Conservation (phyloP, 2,888 invertebrate species). For the Metacarcinus magister region DNA sequence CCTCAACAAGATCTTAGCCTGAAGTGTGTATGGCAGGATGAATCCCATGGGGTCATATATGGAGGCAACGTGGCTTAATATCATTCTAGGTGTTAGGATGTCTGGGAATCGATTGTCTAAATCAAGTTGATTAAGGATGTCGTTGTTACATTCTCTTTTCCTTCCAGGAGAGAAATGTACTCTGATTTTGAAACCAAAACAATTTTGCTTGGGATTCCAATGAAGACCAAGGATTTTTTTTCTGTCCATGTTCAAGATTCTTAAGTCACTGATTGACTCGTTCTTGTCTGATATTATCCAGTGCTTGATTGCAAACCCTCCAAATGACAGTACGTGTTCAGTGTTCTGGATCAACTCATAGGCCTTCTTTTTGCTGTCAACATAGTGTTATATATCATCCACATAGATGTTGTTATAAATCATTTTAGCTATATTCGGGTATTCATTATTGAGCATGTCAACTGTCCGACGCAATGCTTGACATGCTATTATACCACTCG, state of each 20-base stretch:
- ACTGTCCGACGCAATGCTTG: slow-evolving; percentile 3
- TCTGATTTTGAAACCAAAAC: neutral
- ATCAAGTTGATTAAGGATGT: neutral
- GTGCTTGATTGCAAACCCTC: slow-evolving; percentile 43
- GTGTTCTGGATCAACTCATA: neutral
- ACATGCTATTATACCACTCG: slow-evolving; percentile 38
- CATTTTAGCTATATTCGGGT: neutral
- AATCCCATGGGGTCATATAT: slow-evolving; percentile 59
- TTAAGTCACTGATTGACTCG: neutral
- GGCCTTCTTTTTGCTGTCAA: neutral
- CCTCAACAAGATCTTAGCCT: slow-evolving; percentile 55
- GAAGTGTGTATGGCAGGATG: neutral
- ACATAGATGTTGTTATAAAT: neutral
- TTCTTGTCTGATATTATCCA: slow-evolving; percentile 50
- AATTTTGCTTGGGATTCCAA: slow-evolving; percentile 5
- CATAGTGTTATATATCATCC: slow-evolving; percentile 28
- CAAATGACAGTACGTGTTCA: slow-evolving; percentile 13
- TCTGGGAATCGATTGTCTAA: neutral
- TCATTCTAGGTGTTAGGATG: neutral
- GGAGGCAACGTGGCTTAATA: slow-evolving; percentile 39
- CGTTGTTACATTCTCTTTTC: neutral
- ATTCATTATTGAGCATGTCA: neutral
- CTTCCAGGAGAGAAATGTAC: slow-evolving; percentile 20
- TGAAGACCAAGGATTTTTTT: slow-evolving; percentile 56
- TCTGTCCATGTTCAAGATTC: too few relatives aligned